phyloP scores from a whole-genome alignment of 2,113 vertebrate genomes.

The Mola mola region DNA sequence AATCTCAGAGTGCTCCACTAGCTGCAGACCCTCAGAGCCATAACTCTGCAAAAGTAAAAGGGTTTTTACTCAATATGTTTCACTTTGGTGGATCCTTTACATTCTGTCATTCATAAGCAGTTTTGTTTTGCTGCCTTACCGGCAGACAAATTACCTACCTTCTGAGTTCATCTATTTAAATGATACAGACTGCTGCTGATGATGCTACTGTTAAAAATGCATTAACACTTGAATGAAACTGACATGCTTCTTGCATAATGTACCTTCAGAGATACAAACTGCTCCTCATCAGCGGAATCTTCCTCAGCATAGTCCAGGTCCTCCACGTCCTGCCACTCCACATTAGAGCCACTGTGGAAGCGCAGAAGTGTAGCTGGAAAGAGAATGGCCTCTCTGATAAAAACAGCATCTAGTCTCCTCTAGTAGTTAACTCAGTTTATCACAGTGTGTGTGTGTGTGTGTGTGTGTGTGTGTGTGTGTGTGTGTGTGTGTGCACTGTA shows the following conservation, averaged over 20 bases:
- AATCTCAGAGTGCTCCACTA: conserved; percentile 91
- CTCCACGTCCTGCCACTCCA: conserved; percentile 92
- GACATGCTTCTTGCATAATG: neutral
- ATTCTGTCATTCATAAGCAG: neutral
- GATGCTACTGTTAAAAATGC: neutral
- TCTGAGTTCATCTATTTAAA: neutral
- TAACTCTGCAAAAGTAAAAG: conserved; percentile 81
- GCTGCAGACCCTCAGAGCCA: conserved; percentile 91
- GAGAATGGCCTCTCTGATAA: conserved; percentile 3
- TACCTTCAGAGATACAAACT: conserved; percentile 60
- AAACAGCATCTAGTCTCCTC: neutral
- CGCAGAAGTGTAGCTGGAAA: conserved; percentile 88
- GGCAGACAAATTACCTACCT: neutral
- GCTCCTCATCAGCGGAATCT: conserved; percentile 81
- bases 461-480: neutral
- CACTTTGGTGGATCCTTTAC: neutral
- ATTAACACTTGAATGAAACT: neutral
- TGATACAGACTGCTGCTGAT: neutral
- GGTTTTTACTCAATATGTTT: neutral
- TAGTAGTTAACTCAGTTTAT: neutral
- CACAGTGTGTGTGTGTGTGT: neutral
- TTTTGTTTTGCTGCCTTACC: neutral
- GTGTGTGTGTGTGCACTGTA: conserved; percentile 1
- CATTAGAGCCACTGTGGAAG: conserved; percentile 88
- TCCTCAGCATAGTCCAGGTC: conserved; percentile 83